Evolutionary conservation across 2,888 invertebrate genomes (phyloP).

Genomic region (Epistrophe eligans): DNA sequence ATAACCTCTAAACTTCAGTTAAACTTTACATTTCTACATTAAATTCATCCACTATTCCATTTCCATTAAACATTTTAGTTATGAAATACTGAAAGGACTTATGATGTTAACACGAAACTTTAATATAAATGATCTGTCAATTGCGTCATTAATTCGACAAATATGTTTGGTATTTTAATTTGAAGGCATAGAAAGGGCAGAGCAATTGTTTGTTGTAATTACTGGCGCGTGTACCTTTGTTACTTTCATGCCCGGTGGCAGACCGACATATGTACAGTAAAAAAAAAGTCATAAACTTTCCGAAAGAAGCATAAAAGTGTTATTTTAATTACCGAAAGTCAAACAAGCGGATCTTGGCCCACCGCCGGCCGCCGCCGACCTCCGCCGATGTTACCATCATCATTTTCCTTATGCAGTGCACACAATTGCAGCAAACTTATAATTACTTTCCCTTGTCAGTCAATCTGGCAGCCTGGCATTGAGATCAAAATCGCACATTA

Average conservation of each 20-base stretch:
- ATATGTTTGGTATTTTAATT: constrained; percentile 26
- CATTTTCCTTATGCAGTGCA: constrained; percentile 62
- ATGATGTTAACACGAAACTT: constrained; percentile 39
- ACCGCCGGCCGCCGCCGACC: constrained; percentile 13
- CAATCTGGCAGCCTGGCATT: constrained; percentile 45
- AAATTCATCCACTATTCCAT: background rate
- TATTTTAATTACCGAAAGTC: constrained; percentile 75
- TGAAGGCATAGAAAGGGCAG: constrained; percentile 58
- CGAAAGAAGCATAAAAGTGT: constrained; percentile 61
- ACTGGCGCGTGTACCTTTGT: constrained; percentile 62
- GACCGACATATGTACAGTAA: constrained; percentile 20
- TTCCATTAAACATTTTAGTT: background rate
- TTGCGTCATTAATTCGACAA: constrained; percentile 44
- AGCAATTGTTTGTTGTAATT: constrained; percentile 57
- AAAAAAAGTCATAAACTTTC: constrained; percentile 57
- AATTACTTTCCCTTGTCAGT: constrained; percentile 76
- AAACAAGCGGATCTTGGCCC: constrained; percentile 72
- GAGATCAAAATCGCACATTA: constrained; percentile 73
- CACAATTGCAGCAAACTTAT: constrained; percentile 69
- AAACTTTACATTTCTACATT: background rate
- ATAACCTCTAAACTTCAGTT: background rate
- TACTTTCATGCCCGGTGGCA: constrained; percentile 70
- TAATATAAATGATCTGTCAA: constrained; percentile 50
- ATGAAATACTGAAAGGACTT: constrained; percentile 60
- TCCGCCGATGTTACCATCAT: constrained; percentile 33